Percentiles rank a stretch among this genome's conserved stretches.
These are phyloP conservation scores for Drosophila sproati DNA, from an alignment of 1,140 invertebrate species.

Conservation along the genomic window DNA sequence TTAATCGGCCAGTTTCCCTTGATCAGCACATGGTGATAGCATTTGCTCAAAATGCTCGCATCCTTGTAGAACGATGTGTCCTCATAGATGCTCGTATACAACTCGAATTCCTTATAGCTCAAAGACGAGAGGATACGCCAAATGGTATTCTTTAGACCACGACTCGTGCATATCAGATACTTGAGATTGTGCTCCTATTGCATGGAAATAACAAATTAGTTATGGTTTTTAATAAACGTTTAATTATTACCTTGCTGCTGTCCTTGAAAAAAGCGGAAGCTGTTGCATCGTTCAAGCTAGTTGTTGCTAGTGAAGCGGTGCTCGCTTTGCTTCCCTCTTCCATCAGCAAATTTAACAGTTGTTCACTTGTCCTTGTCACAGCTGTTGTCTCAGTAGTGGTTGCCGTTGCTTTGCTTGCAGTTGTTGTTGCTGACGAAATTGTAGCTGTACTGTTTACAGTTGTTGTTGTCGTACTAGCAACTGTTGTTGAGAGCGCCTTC, in stretches of 20 bases:
- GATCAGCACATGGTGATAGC: slow-evolving; percentile 45
- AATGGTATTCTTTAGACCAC: slow-evolving; percentile 32
- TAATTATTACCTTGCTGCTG: slow-evolving; percentile 18
- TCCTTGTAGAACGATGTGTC: slow-evolving; percentile 20
- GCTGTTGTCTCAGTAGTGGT: neutral
- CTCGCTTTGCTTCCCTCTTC: neutral
- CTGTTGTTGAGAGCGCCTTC: neutral
- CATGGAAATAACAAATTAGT: neutral
- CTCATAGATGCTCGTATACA: slow-evolving; percentile 46
- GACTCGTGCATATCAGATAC: slow-evolving; percentile 42
- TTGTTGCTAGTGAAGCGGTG: neutral
- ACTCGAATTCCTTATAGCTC: slow-evolving; percentile 36
- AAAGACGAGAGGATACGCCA: slow-evolving; percentile 58
- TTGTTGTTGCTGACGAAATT: neutral
- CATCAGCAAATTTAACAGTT: neutral
- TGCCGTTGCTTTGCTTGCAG: neutral
- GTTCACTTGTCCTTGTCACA: neutral
- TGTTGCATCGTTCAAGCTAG: neutral
- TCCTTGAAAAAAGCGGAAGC: neutral
- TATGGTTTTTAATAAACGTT: neutral
- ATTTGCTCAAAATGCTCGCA: slow-evolving; percentile 10
- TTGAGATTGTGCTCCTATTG: slow-evolving; percentile 54
- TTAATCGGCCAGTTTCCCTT: slow-evolving; percentile 58
- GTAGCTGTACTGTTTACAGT: no score
- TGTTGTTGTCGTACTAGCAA: no score